A percentile compares a stretch with the other conserved stretches of the same genome.
Conservation (phyloP, 1,140 invertebrate species). For the Zaprionus lachaisei region DNA sequence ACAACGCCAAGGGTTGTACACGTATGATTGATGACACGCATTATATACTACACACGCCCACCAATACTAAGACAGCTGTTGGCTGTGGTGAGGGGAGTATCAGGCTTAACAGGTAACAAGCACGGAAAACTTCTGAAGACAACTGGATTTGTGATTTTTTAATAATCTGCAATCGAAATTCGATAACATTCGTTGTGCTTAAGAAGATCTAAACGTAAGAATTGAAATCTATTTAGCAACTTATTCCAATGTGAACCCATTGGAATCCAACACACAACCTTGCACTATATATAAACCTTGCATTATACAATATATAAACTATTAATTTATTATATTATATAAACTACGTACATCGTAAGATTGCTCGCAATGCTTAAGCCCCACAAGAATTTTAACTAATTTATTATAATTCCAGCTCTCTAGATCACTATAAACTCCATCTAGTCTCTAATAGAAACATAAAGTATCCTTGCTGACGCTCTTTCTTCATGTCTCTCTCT, state of each 20-base stretch:
- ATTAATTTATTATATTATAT: no score
- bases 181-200: no score
- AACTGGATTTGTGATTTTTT: no score
- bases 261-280: background rate
- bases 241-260: no score
- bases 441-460: background rate
- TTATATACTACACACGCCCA: background rate
- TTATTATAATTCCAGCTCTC: background rate
- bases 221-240: no score
- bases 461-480: background rate
- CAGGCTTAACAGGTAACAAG: background rate
- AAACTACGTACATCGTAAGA: background rate
- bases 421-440: background rate
- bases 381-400: background rate
- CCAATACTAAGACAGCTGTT: background rate
- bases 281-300: background rate
- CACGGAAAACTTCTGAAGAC: background rate
- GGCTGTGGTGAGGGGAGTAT: background rate
- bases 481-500: background rate
- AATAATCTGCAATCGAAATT: no score
- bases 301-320: background rate
- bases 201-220: no score
- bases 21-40: conserved; percentile 37
- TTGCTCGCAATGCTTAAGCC: background rate
- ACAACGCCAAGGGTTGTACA: conserved; percentile 3